These are phyloP conservation scores for Metopolophium dirhodum DNA, from an alignment of 1,140 invertebrate species.

Conservation along the genomic window DNA sequence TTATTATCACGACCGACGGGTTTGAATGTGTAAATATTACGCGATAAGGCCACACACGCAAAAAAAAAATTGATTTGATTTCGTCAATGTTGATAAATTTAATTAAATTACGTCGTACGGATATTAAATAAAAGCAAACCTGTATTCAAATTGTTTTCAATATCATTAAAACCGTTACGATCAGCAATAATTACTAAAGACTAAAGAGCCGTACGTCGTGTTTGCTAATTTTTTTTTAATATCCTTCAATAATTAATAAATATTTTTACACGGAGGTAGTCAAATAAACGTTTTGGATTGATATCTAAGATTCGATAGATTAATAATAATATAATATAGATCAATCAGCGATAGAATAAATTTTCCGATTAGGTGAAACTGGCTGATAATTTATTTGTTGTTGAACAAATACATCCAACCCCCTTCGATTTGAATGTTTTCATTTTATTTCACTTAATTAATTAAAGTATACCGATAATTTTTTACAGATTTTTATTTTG, in stretches of 20 bases:
- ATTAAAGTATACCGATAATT: no score
- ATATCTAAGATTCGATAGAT: neutral
- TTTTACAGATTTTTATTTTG: neutral
- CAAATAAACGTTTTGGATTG: neutral
- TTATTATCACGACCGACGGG: constrained; percentile 5
- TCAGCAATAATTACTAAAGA: neutral
- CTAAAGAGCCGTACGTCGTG: neutral
- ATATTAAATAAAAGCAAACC: constrained; percentile 2
- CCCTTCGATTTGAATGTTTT: no score
- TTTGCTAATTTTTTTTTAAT: neutral
- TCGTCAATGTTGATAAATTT: neutral
- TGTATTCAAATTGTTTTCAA: neutral
- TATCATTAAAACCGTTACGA: neutral
- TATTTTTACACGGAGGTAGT: neutral
- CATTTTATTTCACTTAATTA: no score
- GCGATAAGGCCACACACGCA: neutral
- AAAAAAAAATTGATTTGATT: neutral
- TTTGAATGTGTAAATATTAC: constrained; percentile 12
- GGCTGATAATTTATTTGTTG: no score
- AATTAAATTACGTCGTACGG: neutral
- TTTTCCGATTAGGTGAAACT: neutral
- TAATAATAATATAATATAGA: no score
- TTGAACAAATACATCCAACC: no score
- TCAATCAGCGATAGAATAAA: neutral
- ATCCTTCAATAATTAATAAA: neutral